Evolutionary conservation across 92 coral and sea anemone genomes (phyloP).

Genomic region (Muricea muricata): DNA sequence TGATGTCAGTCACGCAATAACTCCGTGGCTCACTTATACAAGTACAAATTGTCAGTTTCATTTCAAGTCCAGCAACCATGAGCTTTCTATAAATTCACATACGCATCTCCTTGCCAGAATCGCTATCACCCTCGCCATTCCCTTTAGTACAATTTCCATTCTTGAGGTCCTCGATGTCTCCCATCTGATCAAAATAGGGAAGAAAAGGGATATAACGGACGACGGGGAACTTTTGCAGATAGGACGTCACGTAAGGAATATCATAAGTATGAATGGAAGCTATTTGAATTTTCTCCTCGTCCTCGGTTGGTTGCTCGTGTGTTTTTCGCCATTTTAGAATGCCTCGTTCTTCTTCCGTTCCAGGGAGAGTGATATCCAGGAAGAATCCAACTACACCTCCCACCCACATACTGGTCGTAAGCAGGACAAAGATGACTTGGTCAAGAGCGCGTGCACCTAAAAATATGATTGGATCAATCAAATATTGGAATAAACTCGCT

Average conservation of each 20-base stretch:
- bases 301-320: constrained; percentile 25
- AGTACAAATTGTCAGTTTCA: no score
- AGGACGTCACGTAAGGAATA: constrained; percentile 23
- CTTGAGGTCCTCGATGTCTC: background rate
- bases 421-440: constrained; percentile 83
- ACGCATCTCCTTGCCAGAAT: background rate
- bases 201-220: constrained; percentile 45
- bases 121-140: background rate
- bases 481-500: no score
- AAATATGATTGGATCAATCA: no score
- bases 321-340: constrained; percentile 77
- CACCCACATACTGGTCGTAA: constrained; percentile 90
- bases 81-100: no score
- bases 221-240: constrained; percentile 29
- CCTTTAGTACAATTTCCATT: background rate
- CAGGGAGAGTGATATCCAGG: constrained; percentile 94
- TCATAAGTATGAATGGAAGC: constrained; percentile 40
- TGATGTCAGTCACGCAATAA: no score
- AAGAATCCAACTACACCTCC: constrained; percentile 82
- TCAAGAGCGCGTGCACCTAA: constrained; percentile 75
- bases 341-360: constrained; percentile 94
- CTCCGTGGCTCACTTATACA: no score
- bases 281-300: constrained; percentile 32
- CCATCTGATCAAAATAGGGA: constrained; percentile 21
- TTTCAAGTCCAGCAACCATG: no score